Conservation (phyloP, 2,113 vertebrate genomes). For the Hippoglossus stenolepis region DNA sequence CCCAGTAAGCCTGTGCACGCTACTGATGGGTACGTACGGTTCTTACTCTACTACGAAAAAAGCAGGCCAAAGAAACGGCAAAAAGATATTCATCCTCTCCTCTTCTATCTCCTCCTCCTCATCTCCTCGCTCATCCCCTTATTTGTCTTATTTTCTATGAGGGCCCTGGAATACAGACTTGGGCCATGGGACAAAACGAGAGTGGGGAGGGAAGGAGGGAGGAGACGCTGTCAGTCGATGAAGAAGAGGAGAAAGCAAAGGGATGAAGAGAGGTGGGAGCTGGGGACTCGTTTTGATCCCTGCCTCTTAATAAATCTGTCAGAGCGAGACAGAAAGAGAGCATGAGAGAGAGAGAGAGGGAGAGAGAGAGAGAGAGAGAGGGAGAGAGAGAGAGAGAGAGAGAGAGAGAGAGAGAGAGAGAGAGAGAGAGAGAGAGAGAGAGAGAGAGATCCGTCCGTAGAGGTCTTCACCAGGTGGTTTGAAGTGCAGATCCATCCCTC, state of each 20-base stretch:
- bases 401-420: conserved; percentile 62
- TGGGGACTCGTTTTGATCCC: conserved; percentile 67
- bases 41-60: conserved; percentile 26
- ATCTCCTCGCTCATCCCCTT: conserved; percentile 25
- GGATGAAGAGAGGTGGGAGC: conserved; percentile 58
- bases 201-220: conserved; percentile 20
- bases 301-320: conserved; percentile 79
- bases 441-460: conserved; percentile 40
- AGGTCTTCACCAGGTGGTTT: conserved; percentile 67
- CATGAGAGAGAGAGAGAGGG: conserved; percentile 20
- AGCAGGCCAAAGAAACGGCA: conserved; percentile 46
- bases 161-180: conserved; percentile 28
- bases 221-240: conserved; percentile 60
- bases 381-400: conserved; percentile 17
- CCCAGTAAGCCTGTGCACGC: background rate
- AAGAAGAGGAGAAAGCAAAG: conserved; percentile 51
- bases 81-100: conserved; percentile 29
- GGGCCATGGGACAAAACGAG: conserved; percentile 37
- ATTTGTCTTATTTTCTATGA: conserved; percentile 35
- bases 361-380: conserved; percentile 28
- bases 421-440: background rate
- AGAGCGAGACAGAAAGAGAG: conserved; percentile 65
- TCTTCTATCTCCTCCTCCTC: conserved; percentile 16
- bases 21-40: conserved; percentile 12
- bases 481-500: conserved; percentile 44